Conservation (phyloP, 1,140 invertebrate species). For the Steinernema khuongi region DNA sequence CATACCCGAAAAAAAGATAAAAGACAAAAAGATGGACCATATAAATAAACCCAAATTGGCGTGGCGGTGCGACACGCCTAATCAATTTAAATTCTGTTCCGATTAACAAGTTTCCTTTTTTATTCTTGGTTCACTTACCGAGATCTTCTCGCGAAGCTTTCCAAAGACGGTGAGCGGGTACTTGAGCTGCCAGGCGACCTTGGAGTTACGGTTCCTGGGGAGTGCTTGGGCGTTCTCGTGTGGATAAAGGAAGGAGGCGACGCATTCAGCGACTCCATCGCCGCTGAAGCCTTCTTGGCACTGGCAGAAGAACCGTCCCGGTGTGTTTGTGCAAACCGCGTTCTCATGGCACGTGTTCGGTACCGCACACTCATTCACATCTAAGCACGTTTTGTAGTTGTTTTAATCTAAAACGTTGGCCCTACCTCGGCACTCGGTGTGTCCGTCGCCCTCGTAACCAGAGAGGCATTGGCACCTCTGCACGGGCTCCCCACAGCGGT, state of each 20-base stretch:
- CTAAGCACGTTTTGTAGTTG: conserved; percentile 63
- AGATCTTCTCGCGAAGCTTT: conserved; percentile 39
- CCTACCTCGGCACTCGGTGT: conserved; percentile 44
- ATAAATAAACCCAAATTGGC: no score
- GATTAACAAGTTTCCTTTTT: conserved; percentile 21
- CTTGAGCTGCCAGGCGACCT: conserved; percentile 48
- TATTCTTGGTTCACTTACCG: conserved; percentile 28
- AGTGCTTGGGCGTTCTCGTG: conserved; percentile 44
- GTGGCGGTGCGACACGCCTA: no score
- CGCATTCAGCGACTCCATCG: conserved; percentile 47
- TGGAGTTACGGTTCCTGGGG: conserved; percentile 44
- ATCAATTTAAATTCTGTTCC: no score
- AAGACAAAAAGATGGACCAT: no score
- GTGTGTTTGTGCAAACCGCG: conserved; percentile 81
- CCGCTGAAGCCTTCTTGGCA: conserved; percentile 63
- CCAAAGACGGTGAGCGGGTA: conserved; percentile 52
- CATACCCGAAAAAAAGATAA: no score
- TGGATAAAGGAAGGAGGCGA: conserved; percentile 51
- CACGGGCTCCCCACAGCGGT: conserved; percentile 52
- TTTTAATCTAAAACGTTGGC: background rate
- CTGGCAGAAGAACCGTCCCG: conserved; percentile 84
- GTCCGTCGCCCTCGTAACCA: conserved; percentile 52
- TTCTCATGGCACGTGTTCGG: conserved; percentile 74
- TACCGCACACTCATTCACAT: conserved; percentile 82
- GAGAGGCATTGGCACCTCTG: conserved; percentile 53